Conservation (phyloP, 2,113 vertebrate species). For the Petaurus breviceps region DNA sequence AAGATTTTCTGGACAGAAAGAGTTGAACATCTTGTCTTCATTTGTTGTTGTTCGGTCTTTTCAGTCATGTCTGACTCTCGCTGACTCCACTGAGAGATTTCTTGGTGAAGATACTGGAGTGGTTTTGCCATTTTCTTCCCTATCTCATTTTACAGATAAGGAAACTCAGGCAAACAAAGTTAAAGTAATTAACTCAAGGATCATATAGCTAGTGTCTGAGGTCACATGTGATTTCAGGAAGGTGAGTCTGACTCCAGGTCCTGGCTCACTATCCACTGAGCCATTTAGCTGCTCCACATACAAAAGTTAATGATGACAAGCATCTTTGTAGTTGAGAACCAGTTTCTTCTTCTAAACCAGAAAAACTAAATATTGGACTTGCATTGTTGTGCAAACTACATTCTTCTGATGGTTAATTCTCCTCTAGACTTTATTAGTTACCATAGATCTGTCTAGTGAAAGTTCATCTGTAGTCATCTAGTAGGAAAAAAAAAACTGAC, state of each 20-base stretch:
- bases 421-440: background rate
- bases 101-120: background rate
- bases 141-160: background rate
- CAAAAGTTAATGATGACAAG: background rate
- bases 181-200: too few species aligned
- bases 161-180: background rate
- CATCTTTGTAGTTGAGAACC: background rate
- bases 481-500: background rate
- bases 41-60: background rate
- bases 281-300: too few species aligned
- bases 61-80: background rate
- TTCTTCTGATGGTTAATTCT: background rate
- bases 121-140: background rate
- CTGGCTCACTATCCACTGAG: background rate
- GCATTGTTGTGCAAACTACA: background rate
- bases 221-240: background rate
- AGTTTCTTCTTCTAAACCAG: background rate
- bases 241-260: background rate
- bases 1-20: background rate
- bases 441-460: background rate
- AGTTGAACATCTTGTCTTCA: background rate
- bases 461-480: background rate
- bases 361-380: background rate
- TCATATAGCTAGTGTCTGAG: background rate
- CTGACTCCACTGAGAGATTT: background rate